phyloP scores from a whole-genome alignment of 2,113 vertebrate species.

The Cyphomyrus plagiostoma region DNA sequence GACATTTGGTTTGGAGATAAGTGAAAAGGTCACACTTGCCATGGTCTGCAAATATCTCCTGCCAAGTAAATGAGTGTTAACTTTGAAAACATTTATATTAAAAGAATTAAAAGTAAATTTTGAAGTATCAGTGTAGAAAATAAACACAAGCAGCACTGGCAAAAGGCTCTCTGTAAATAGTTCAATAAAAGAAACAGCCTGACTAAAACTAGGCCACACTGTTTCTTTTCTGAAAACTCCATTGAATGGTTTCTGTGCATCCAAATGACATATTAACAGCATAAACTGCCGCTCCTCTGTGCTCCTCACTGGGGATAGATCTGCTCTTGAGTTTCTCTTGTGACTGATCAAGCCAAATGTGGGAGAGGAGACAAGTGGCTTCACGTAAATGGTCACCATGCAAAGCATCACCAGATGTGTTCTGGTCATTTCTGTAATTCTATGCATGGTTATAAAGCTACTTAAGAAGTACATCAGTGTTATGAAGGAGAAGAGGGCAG shows the following conservation, averaged over 20 bases:
- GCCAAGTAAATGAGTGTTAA: not conserved
- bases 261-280: not conserved
- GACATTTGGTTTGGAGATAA: not conserved
- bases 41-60: not conserved
- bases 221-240: conserved; percentile 7
- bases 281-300: not conserved
- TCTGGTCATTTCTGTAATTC: not conserved
- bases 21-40: not conserved
- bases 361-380: not conserved
- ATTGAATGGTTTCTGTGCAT: conserved; percentile 11
- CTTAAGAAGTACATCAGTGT: not conserved
- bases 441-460: not conserved
- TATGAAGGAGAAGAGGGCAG: not conserved
- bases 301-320: not conserved
- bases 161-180: not conserved
- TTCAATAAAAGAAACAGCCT: not conserved
- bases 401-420: not conserved
- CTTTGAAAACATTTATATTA: not conserved
- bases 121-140: not conserved
- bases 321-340: not conserved
- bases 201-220: conserved; percentile 4
- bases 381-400: not conserved
- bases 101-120: not conserved
- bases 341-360: not conserved
- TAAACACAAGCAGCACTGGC: not conserved